Percentiles rank a stretch among this genome's conserved stretches.
Evolutionary conservation across 92 coral and sea anemone species (phyloP).

Genomic region (Epizoanthus fatuus): DNA sequence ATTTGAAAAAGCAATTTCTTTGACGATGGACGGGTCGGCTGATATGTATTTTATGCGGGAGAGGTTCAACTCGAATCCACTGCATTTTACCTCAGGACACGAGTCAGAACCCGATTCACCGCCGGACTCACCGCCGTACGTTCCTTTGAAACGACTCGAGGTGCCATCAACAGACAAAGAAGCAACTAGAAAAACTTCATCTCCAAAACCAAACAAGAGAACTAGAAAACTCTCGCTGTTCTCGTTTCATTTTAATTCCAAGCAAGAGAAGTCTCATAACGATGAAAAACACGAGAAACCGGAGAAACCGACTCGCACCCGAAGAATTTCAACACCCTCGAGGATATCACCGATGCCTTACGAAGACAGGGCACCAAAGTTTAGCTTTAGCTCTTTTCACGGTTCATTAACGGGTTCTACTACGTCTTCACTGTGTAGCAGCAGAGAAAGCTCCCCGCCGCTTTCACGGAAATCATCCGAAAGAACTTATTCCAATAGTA

Average conservation of each 20-base stretch:
- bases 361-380: constrained; percentile 41
- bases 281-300: constrained; percentile 73
- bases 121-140: constrained; percentile 29
- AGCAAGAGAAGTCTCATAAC: constrained; percentile 54
- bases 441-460: constrained; percentile 76
- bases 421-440: constrained; percentile 49
- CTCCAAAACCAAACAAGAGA: constrained; percentile 79
- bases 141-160: constrained; percentile 35
- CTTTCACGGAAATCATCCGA: constrained; percentile 66
- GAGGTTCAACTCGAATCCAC: constrained; percentile 64
- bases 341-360: constrained; percentile 34
- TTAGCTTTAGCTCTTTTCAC: constrained; percentile 69
- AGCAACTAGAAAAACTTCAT: constrained; percentile 32
- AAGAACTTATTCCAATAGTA: constrained; percentile 3
- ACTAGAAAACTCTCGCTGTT: constrained; percentile 84
- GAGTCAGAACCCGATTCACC: constrained; percentile 61
- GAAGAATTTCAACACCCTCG: constrained; percentile 67
- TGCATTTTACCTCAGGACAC: constrained; percentile 85
- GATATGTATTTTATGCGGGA: constrained; percentile 53
- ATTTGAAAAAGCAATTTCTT: background rate
- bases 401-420: constrained; percentile 46
- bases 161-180: constrained; percentile 40
- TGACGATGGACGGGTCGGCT: constrained; percentile 34
- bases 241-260: constrained; percentile 85
- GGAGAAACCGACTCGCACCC: constrained; percentile 36